These are phyloP conservation scores for Uropetala carovei DNA, from an alignment of 2,888 invertebrate genomes.

Conservation along the genomic window DNA sequence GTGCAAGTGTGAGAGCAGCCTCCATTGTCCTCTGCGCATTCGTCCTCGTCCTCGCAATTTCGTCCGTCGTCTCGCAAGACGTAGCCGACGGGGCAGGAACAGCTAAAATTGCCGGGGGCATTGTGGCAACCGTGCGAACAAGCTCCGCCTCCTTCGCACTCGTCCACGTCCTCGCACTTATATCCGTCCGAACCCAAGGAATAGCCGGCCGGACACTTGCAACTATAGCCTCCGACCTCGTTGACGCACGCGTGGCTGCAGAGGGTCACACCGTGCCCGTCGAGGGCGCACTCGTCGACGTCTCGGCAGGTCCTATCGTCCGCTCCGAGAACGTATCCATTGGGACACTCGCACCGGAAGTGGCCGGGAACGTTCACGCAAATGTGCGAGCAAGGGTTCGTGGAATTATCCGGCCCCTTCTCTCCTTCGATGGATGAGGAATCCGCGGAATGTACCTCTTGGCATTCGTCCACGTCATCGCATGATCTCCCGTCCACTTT, in stretches of 20 bases:
- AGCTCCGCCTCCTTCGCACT: conserved; percentile 73
- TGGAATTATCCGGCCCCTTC: conserved; percentile 38
- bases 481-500: conserved; percentile 72
- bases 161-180: conserved; percentile 68
- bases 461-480: conserved; percentile 69
- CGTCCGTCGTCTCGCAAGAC: conserved; percentile 71
- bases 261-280: conserved; percentile 69
- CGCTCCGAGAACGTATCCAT: conserved; percentile 72
- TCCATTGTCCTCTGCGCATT: conserved; percentile 76
- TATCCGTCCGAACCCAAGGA: conserved; percentile 72
- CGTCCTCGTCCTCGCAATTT: conserved; percentile 71
- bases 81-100: conserved; percentile 73
- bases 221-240: conserved; percentile 72
- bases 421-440: background rate
- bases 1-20: conserved; percentile 77
- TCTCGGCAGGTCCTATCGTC: conserved; percentile 71
- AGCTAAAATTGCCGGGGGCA: conserved; percentile 72
- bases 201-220: conserved; percentile 70
- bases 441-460: background rate
- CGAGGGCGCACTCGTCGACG: conserved; percentile 73
- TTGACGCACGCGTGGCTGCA: conserved; percentile 76
- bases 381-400: conserved; percentile 74
- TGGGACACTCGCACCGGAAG: conserved; percentile 73
- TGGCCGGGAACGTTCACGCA: conserved; percentile 74
- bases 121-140: conserved; percentile 76